These are phyloP conservation scores for Neoseiulus cucumeris DNA, from an alignment of 1,140 invertebrate genomes.

Conservation along the genomic window DNA sequence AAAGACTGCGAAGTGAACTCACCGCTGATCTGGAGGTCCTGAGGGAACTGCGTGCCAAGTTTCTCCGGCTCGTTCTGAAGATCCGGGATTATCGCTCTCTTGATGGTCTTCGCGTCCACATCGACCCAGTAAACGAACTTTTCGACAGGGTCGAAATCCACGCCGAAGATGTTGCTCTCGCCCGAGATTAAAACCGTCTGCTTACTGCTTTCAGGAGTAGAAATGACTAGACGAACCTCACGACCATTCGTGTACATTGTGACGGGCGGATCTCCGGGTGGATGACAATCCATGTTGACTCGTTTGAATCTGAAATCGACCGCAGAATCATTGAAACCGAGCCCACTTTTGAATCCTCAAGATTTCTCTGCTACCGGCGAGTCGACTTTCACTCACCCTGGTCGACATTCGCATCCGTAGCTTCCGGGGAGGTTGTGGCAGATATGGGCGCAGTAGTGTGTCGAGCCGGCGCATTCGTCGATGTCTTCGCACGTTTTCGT, in stretches of 20 bases:
- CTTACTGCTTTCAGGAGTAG: slow-evolving; percentile 21
- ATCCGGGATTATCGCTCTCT: slow-evolving; percentile 64
- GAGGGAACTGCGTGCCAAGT: slow-evolving; percentile 49
- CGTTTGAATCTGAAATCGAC: not conserved
- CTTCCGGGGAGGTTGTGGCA: slow-evolving; percentile 81
- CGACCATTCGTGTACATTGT: slow-evolving; percentile 44
- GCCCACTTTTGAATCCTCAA: too few species aligned
- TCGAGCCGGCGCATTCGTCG: slow-evolving; percentile 61
- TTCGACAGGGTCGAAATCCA: slow-evolving; percentile 56
- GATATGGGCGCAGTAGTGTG: slow-evolving; percentile 71
- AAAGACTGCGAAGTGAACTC: not conserved
- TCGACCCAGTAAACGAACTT: slow-evolving; percentile 86
- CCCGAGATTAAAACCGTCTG: slow-evolving; percentile 41
- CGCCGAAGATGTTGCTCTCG: slow-evolving; percentile 61
- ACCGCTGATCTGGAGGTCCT: slow-evolving; percentile 48
- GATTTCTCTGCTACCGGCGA: too few species aligned
- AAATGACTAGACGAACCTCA: slow-evolving; percentile 54
- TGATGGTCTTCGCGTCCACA: slow-evolving; percentile 65
- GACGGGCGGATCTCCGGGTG: slow-evolving; percentile 15
- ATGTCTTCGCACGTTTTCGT: slow-evolving; percentile 44
- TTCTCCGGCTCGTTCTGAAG: slow-evolving; percentile 40
- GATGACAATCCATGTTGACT: slow-evolving; percentile 10
- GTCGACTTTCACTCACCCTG: slow-evolving; percentile 62
- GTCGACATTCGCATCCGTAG: slow-evolving; percentile 61
- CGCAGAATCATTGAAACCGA: too few species aligned